A percentile compares a stretch with the other conserved stretches of the same genome.
Conservation (phyloP, 2,797 vertebrate species). For the Manis pentadactyla region DNA sequence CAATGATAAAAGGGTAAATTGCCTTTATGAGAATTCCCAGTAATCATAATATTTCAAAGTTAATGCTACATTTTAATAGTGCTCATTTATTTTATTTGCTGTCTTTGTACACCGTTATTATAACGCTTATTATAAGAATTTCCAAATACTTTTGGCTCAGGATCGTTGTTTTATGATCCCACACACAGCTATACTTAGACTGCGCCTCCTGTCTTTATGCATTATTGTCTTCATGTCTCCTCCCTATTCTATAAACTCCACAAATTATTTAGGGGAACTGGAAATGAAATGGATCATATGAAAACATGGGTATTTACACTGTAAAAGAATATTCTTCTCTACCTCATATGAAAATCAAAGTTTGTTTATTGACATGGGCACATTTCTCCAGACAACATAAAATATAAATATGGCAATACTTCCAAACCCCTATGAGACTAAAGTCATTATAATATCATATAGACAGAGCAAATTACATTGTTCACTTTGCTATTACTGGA, state of each 20-base stretch:
- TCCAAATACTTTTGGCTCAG: constrained; percentile 1
- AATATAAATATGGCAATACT: not conserved
- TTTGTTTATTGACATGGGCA: not conserved
- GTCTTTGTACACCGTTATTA: not conserved
- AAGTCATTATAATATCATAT: not conserved
- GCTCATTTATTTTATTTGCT: not conserved
- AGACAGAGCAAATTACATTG: not conserved
- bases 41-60: not conserved
- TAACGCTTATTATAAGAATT: not conserved
- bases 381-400: not conserved
- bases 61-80: not conserved
- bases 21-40: not conserved
- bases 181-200: not conserved
- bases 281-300: not conserved
- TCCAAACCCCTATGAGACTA: not conserved
- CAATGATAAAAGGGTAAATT: not conserved
- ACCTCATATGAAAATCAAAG: constrained; percentile 42
- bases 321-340: constrained; percentile 9
- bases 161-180: not conserved
- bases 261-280: not conserved
- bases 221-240: not conserved
- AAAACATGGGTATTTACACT: not conserved
- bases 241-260: not conserved
- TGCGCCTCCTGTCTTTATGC: not conserved
- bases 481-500: not conserved